Evolutionary conservation across 2,113 vertebrate genomes (phyloP), one percentile per base, ranked within the genome.

Genomic region (Neolamprologus toae): DNA sequence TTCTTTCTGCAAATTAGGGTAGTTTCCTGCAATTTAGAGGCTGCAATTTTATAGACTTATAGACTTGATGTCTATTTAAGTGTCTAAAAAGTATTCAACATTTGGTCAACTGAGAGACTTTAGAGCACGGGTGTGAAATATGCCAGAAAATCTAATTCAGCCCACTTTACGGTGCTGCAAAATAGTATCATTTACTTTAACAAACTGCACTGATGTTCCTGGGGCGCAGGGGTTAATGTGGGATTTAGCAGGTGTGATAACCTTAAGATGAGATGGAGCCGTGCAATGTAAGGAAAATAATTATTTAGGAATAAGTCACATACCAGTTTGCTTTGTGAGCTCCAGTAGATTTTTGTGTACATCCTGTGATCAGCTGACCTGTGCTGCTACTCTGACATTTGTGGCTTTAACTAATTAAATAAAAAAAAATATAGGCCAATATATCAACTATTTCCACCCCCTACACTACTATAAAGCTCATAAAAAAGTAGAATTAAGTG

Each of bases 11-110:
- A 55, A 83, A 84, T 86, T 13, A 68, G 33, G 3, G 3, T 40
- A 78, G 10, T 57, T 86, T 26, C 53, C 57, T 73, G 9, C 66
- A 53, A 66, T 86, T 87, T 63, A 28, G 13, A 86, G 49, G 78
- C 54, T 63, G 28, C 59, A 63, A 4, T 63, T 63, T 63, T 63
- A 63, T 63, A 63, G 59, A 33, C 59, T 61, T 61, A 33, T 33
- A 19, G 28, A 63, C 59, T 63, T 63, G 8, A 51, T 80, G 9
- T 57, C 35, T 47, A 23, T 51, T 21, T 17, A 86, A 73, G 53
- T 55, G 47, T 57, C 13, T 59, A 10, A 49, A 9, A 45, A 59
- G 13, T 47, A 71, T 61, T 82, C 76, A 59, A 84, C 35, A 33
- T 63, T 31, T 5, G 63, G 42, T 61, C 73, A 61, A 45, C 14